These are phyloP conservation scores for Aplocera efformata DNA, from an alignment of 2,888 invertebrate genomes.

Conservation along the genomic window DNA sequence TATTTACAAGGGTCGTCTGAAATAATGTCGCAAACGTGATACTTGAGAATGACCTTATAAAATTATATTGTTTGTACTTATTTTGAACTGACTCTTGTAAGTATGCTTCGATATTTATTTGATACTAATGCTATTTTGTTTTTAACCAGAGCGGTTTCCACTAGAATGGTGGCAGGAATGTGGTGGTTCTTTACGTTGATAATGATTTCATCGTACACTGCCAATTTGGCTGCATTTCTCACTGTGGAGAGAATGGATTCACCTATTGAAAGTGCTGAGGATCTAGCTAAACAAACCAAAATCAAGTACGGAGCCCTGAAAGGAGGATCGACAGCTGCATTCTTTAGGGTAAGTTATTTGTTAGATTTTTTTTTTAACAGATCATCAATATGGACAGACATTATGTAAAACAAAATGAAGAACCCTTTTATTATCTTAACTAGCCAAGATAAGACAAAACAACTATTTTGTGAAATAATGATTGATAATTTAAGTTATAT, in stretches of 20 bases:
- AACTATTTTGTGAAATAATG: no score
- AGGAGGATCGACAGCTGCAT: constrained; percentile 96
- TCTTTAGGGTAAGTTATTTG: constrained; percentile 88
- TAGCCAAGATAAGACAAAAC: no score
- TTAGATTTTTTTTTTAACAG: no score
- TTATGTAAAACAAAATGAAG: no score
- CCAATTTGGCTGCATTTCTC: constrained; percentile 95
- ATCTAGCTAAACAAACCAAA: constrained; percentile 96
- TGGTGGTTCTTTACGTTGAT: constrained; percentile 98
- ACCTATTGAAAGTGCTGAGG: constrained; percentile 97
- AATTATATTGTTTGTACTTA: constrained; percentile 1
- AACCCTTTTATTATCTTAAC: no score
- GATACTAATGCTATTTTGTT: constrained; percentile 12
- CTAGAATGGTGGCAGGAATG: constrained; percentile 94
- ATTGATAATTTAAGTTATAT: no score
- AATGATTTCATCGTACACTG: constrained; percentile 98
- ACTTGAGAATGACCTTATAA: neutral
- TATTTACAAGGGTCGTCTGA: constrained; percentile 12
- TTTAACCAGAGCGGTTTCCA: constrained; percentile 87
- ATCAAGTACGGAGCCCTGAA: constrained; percentile 97
- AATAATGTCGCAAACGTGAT: neutral
- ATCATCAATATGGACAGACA: no score
- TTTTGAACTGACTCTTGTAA: constrained; percentile 11
- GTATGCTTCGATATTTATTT: constrained; percentile 2
- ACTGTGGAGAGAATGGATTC: constrained; percentile 96